A percentile compares a stretch with the other conserved stretches of the same genome.
These are phyloP conservation scores for Phocoena phocoena DNA, from an alignment of 2,113 vertebrate genomes.

Conservation along the genomic window DNA sequence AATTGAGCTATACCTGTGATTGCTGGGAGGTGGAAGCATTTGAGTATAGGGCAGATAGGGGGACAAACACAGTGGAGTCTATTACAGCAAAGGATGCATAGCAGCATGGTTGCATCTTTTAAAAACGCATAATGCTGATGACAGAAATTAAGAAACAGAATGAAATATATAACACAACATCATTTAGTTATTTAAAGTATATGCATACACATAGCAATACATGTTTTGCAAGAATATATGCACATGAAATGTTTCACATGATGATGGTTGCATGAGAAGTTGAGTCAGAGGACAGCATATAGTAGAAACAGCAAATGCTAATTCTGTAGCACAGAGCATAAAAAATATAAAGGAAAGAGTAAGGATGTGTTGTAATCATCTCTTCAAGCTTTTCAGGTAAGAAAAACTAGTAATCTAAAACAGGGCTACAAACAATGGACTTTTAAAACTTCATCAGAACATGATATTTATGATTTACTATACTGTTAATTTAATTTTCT, in stretches of 20 bases:
- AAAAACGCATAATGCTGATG: not conserved
- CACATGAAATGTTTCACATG: not conserved
- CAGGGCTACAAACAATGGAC: not conserved
- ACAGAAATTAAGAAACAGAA: not conserved
- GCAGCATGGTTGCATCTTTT: not conserved
- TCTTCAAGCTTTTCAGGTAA: not conserved
- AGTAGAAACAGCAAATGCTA: not conserved
- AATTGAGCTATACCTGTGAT: accelerated
- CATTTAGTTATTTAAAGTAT: not conserved
- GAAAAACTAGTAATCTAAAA: not conserved
- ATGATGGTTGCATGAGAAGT: not conserved
- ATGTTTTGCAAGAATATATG: not conserved
- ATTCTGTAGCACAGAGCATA: not conserved
- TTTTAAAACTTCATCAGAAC: not conserved
- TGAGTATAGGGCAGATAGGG: accelerated
- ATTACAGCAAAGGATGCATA: not conserved
- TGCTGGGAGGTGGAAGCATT: not conserved
- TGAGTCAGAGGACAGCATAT: not conserved
- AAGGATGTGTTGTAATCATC: not conserved
- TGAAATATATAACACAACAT: not conserved
- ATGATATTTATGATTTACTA: not conserved
- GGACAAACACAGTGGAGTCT: not conserved
- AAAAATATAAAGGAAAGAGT: not conserved
- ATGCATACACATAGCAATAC: not conserved
- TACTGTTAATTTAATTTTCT: not conserved